Evolutionary conservation across 92 coral and sea anemone species (phyloP).

Genomic region (Diadumene lineata): DNA sequence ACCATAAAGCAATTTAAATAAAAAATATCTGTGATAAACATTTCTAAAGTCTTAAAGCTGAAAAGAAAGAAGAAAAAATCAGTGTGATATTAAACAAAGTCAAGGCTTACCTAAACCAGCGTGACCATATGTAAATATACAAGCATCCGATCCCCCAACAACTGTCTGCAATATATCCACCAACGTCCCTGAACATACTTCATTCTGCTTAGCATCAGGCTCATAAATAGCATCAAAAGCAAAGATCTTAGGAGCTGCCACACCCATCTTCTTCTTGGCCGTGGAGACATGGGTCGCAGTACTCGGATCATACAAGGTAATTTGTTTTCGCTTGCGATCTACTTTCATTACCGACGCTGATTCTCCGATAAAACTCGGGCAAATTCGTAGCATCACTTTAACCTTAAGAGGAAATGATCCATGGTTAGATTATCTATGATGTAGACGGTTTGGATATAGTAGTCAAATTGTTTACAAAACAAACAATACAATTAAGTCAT

Average conservation of each 20-base stretch:
- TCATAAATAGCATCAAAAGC: constrained; percentile 97
- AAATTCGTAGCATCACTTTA: constrained; percentile 91
- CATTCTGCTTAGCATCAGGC: constrained; percentile 86
- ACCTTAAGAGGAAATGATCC: constrained; percentile 47
- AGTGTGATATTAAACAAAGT: background rate
- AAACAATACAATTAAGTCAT: background rate
- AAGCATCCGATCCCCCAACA: constrained; percentile 94
- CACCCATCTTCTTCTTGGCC: constrained; percentile 92
- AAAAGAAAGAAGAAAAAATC: too few species aligned
- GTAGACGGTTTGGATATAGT: background rate
- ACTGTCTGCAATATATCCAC: constrained; percentile 94
- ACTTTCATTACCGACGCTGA: constrained; percentile 97
- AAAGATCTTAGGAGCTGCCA: constrained; percentile 99
- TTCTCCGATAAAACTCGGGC: constrained; percentile 99
- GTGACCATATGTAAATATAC: constrained; percentile 87
- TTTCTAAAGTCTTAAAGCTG: too few species aligned
- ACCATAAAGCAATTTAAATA: too few species aligned
- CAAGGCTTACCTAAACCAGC: constrained; percentile 85
- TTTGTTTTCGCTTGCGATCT: constrained; percentile 85
- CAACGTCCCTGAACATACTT: constrained; percentile 79
- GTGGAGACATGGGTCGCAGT: constrained; percentile 95
- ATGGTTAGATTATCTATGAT: background rate
- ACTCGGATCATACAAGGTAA: constrained; percentile 94
- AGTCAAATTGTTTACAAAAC: background rate
- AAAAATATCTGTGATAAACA: too few species aligned